Percentiles rank a stretch among this genome's conserved stretches.
phyloP scores from a whole-genome alignment of 1,140 invertebrate genomes.

The Brachionus manjavacas region DNA sequence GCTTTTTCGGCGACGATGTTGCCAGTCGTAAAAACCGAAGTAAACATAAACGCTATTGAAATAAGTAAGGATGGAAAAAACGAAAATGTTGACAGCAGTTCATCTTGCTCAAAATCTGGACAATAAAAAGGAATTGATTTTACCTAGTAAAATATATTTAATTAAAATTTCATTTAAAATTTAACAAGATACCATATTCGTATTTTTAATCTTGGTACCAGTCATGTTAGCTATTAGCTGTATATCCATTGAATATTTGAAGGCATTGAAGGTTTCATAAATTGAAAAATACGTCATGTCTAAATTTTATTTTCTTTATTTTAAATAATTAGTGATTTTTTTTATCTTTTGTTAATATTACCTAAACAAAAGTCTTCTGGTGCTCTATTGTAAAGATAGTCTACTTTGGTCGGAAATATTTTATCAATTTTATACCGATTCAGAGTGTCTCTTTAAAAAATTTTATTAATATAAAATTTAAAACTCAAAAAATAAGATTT shows the following conservation, averaged over 20 bases:
- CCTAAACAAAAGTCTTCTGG: slow-evolving; percentile 41
- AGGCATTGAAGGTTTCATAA: slow-evolving; percentile 34
- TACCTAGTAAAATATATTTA: background rate
- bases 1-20: slow-evolving; percentile 32
- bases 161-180: background rate
- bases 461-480: background rate
- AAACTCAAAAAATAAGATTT: too few species aligned
- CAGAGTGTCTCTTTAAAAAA: background rate
- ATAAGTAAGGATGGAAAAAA: slow-evolving; percentile 28
- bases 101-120: slow-evolving; percentile 35
- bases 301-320: background rate
- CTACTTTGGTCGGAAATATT: background rate
- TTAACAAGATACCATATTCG: slow-evolving; percentile 11
- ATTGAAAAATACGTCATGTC: slow-evolving; percentile 6
- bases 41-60: slow-evolving; percentile 9
- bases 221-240: slow-evolving; percentile 13
- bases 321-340: background rate
- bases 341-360: background rate
- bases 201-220: background rate
- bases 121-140: slow-evolving; percentile 9
- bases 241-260: slow-evolving; percentile 32
- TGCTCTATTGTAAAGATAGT: slow-evolving; percentile 38
- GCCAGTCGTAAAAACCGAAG: slow-evolving; percentile 9
- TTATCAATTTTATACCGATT: slow-evolving; percentile 29
- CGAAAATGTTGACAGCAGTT: slow-evolving; percentile 16